These are phyloP conservation scores for Agrochola litura DNA, from an alignment of 2,888 invertebrate genomes.

Conservation along the genomic window DNA sequence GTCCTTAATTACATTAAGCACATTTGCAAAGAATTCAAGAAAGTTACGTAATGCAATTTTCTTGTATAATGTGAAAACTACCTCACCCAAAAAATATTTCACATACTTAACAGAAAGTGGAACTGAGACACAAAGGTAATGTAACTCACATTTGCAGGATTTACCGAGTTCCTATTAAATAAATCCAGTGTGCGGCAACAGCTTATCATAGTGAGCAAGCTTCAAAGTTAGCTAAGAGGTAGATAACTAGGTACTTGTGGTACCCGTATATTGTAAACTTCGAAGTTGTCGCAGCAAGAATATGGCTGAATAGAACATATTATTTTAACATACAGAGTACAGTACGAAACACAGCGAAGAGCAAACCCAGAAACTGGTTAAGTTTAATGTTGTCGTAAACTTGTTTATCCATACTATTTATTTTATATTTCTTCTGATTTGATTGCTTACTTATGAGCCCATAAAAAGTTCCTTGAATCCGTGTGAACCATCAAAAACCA, in stretches of 20 bases:
- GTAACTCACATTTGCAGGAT: slow-evolving; percentile 29
- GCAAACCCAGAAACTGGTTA: neutral
- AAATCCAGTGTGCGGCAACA: slow-evolving; percentile 31
- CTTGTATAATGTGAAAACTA: neutral
- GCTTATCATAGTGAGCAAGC: slow-evolving; percentile 49
- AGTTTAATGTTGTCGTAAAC: neutral
- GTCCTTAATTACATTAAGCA: neutral
- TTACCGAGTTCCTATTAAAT: slow-evolving; percentile 45
- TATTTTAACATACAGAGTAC: neutral
- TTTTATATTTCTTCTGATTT: neutral
- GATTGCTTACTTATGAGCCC: neutral
- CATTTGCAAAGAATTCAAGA: neutral
- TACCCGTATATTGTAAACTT: slow-evolving; percentile 42
- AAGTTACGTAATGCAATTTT: neutral
- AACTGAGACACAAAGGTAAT: slow-evolving; percentile 4
- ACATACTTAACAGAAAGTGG: neutral
- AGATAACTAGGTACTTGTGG: slow-evolving; percentile 53
- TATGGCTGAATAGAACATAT: slow-evolving; percentile 20
- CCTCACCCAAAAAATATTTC: neutral
- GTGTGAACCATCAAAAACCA: neutral
- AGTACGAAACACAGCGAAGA: neutral
- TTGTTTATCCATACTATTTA: neutral
- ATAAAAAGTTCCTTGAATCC: neutral
- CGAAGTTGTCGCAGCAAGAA: slow-evolving; percentile 27
- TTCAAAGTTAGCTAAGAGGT: slow-evolving; percentile 45